Evolutionary conservation across 2,113 vertebrate species (phyloP).

Genomic region (Gymnogyps californianus): DNA sequence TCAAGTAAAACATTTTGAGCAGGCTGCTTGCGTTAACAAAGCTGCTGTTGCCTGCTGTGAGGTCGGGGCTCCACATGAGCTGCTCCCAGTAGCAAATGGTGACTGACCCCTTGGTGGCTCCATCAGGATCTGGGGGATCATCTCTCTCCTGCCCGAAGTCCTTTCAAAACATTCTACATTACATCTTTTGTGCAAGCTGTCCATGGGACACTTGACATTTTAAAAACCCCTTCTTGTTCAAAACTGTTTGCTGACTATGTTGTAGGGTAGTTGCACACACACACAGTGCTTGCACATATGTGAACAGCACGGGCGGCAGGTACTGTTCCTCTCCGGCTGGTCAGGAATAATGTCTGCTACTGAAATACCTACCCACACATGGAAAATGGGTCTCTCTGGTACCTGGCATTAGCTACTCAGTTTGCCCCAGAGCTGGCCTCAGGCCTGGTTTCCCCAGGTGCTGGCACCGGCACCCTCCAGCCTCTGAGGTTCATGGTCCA

Average conservation of each 20-base stretch:
- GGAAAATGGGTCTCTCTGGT: background rate
- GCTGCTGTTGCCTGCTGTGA: background rate
- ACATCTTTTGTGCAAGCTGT: background rate
- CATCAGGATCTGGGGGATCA: background rate
- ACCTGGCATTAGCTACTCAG: background rate
- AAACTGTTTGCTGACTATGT: background rate
- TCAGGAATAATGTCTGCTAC: accelerated
- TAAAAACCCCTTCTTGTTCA: background rate
- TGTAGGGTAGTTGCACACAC: background rate
- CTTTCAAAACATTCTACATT: background rate
- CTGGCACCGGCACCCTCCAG: background rate
- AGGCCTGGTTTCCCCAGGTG: background rate
- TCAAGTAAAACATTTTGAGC: background rate
- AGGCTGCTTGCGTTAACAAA: background rate
- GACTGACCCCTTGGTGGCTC: background rate
- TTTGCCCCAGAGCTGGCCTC: background rate
- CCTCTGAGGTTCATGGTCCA: accelerated
- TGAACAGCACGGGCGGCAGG: accelerated
- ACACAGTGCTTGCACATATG: accelerated
- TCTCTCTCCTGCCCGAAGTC: background rate
- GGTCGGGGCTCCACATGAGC: background rate
- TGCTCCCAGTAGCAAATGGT: background rate
- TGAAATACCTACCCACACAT: background rate
- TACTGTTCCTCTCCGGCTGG: background rate
- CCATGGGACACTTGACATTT: background rate